These are phyloP conservation scores for Pimpla rufipes DNA, from an alignment of 2,888 invertebrate genomes.

Conservation along the genomic window DNA sequence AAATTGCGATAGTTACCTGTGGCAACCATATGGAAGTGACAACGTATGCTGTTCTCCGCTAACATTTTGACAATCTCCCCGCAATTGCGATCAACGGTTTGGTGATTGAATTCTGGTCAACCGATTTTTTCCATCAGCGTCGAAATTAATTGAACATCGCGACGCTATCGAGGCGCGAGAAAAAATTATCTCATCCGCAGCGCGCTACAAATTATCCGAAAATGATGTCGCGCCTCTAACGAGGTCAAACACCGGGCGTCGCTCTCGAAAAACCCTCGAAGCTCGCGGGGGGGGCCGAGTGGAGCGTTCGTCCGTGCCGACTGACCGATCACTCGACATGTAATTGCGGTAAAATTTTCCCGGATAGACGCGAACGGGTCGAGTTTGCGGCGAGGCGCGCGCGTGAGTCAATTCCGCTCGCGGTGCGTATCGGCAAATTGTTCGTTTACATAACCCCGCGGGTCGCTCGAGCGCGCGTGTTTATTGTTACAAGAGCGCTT, in stretches of 20 bases:
- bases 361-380: neutral
- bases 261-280: neutral
- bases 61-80: too few relatives aligned
- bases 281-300: neutral
- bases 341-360: slow-evolving; percentile 25
- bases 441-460: neutral
- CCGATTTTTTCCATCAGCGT: neutral
- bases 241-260: neutral
- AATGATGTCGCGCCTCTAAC: neutral
- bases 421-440: neutral
- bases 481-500: slow-evolving; percentile 54
- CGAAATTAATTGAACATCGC: slow-evolving; percentile 16
- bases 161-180: neutral
- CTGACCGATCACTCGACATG: too few relatives aligned
- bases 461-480: slow-evolving; percentile 26
- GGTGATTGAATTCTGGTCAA: too few relatives aligned
- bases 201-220: neutral
- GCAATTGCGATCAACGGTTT: too few relatives aligned
- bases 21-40: too few relatives aligned
- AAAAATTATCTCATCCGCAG: neutral
- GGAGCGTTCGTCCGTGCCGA: neutral
- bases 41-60: too few relatives aligned
- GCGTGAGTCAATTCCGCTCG: too few relatives aligned
- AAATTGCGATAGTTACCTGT: too few relatives aligned
- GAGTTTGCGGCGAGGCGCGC: too few relatives aligned